phyloP scores from a whole-genome alignment of 2,888 invertebrate species.

The Pseudolycoriella hygida region DNA sequence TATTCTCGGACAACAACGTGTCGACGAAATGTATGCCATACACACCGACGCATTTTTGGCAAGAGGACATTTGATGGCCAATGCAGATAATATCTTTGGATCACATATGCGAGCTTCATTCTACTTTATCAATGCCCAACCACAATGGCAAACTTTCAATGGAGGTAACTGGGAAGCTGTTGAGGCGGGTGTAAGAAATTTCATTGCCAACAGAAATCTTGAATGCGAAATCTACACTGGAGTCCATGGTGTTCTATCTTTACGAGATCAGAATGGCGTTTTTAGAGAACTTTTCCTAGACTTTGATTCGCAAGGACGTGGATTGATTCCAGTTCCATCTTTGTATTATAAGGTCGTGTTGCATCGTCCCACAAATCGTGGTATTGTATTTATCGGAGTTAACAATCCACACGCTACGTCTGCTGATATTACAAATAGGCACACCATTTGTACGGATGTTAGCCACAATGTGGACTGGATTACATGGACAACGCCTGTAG shows the following conservation, averaged over 20 bases:
- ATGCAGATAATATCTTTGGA: constrained; percentile 33
- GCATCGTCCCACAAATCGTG: constrained; percentile 27
- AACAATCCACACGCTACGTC: constrained; percentile 23
- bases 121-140: constrained; percentile 35
- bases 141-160: constrained; percentile 41
- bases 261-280: constrained; percentile 29
- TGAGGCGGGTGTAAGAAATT: constrained; percentile 31
- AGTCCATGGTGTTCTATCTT: constrained; percentile 33
- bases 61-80: constrained; percentile 34
- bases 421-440: constrained; percentile 18
- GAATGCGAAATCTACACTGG: constrained; percentile 36
- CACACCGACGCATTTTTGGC: constrained; percentile 23
- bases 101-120: constrained; percentile 33
- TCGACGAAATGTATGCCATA: constrained; percentile 13
- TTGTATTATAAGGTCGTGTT: constrained; percentile 40
- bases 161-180: constrained; percentile 36
- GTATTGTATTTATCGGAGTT: constrained; percentile 35
- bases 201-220: constrained; percentile 23
- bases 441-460: constrained; percentile 26
- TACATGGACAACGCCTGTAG: constrained; percentile 16
- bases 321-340: constrained; percentile 34
- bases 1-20: constrained; percentile 20
- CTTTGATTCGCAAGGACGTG: constrained; percentile 15
- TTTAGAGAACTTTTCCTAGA: constrained; percentile 25
- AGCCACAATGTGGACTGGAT: constrained; percentile 34